phyloP scores from a whole-genome alignment of 2,888 invertebrate species.

The Lepidonotus clava region DNA sequence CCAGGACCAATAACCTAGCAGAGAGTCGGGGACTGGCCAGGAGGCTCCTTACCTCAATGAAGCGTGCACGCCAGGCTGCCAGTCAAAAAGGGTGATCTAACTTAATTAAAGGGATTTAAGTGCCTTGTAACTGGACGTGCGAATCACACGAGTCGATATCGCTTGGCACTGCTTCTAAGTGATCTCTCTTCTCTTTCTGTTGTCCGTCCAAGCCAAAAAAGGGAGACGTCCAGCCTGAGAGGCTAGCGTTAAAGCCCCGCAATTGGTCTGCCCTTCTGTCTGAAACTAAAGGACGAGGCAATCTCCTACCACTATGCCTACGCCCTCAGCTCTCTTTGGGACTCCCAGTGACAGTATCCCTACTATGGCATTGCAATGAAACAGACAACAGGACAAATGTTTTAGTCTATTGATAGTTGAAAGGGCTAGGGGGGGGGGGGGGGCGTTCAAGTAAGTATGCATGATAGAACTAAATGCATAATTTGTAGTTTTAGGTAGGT shows the following conservation, averaged over 20 bases:
- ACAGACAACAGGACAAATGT: no score
- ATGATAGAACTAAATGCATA: no score
- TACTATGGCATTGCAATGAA: no score
- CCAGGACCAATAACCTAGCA: slow-evolving; percentile 27
- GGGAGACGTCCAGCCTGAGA: neutral
- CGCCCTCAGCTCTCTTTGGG: neutral
- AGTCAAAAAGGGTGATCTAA: slow-evolving; percentile 38
- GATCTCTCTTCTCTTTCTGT: neutral
- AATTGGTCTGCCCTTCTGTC: neutral
- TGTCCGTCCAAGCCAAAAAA: neutral
- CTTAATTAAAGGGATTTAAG: slow-evolving; percentile 47
- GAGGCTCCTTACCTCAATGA: neutral
- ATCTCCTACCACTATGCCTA: neutral
- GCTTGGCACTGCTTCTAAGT: slow-evolving; percentile 16
- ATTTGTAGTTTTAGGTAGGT: no score
- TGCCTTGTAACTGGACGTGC: slow-evolving; percentile 47
- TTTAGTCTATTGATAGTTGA: no score
- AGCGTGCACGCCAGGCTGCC: neutral
- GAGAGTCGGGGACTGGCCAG: neutral
- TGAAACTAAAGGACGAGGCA: slow-evolving; percentile 14
- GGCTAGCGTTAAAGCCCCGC: neutral
- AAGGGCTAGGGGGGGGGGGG: no score
- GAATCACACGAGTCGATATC: slow-evolving; percentile 25
- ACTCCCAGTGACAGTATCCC: no score
- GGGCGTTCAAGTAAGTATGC: no score